Evolutionary conservation across 2,113 vertebrate genomes (phyloP).

Genomic region (Excalfactoria chinensis): DNA sequence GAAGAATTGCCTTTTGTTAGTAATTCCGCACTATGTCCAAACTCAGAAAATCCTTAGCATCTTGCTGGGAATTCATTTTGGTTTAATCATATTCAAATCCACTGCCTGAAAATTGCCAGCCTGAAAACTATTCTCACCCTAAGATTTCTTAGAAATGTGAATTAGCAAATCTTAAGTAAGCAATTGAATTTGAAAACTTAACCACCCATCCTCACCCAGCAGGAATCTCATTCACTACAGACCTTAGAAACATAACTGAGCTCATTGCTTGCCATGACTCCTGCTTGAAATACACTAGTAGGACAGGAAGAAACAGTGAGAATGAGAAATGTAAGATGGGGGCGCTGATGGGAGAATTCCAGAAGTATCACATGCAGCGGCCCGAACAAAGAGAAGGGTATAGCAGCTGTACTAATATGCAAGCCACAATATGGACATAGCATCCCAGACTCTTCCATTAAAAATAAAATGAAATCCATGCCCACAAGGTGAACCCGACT

Average conservation of each 20-base stretch:
- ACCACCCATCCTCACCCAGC: neutral
- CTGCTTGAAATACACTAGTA: neutral
- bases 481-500: neutral
- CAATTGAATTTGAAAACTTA: neutral
- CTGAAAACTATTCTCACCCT: constrained; percentile 27
- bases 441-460: neutral
- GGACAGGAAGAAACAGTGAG: neutral
- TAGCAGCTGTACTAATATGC: neutral
- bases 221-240: neutral
- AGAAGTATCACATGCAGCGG: neutral
- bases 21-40: neutral
- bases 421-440: neutral
- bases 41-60: neutral
- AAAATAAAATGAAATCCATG: neutral
- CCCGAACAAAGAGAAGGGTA: neutral
- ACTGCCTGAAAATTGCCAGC: constrained; percentile 23
- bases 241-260: neutral
- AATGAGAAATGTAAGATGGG: neutral
- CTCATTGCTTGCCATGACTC: neutral
- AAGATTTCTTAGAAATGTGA: constrained; percentile 2
- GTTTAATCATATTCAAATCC: constrained; percentile 10
- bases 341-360: neutral
- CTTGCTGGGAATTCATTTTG: neutral
- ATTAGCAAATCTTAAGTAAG: neutral
- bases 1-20: neutral